Evolutionary conservation across 2,888 invertebrate species (phyloP), one percentile per base, ranked within the genome.

Genomic region (Apeira syringaria): DNA sequence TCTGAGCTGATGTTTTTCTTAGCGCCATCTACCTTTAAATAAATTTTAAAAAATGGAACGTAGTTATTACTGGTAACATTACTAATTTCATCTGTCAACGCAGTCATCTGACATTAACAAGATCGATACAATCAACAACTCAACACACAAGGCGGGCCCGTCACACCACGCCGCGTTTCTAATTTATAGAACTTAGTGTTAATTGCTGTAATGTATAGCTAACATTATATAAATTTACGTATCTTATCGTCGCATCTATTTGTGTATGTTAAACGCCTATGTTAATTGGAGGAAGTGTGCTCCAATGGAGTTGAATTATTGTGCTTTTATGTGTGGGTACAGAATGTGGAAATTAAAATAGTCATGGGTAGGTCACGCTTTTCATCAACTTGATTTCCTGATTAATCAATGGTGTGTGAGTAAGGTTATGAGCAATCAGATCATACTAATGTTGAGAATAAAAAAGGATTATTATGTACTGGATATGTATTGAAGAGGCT

Each of bases 111-210:
- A 48, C 47, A 51, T 49, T n/a, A 49, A 40, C 18, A 31, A 46
- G 42, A 51, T 13, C 33, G 45, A 53, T 48, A 48, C 20, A 40
- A 50, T 51, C 49, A 45, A 47, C 34, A 45, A 41, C 46, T 51
- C 50, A 47, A 36, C 45, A 52, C 68, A 72, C 64, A 77, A 73
- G 73, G 74, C 68, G 64, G 52, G 73, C 54, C 65, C 47, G 71
- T 73, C 72, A 79, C 76, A 74, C 68, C 56, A 59, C 58, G 61
- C 60, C 61, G 70, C 59, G 22, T 59, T 49, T 49, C 50, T 75
- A 82, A 85, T 86, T 84, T 83, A 86, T 79, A 69, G 74, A 47
- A 45, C 50, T 59, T 75, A 72, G 83, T 84, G 85, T 82, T 85
- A 82, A 86, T 85, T 84, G 78, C 71, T 64, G 71, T 73, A 79